Conservation (phyloP, 1,140 invertebrate species). For the Chionoecetes opilio region DNA sequence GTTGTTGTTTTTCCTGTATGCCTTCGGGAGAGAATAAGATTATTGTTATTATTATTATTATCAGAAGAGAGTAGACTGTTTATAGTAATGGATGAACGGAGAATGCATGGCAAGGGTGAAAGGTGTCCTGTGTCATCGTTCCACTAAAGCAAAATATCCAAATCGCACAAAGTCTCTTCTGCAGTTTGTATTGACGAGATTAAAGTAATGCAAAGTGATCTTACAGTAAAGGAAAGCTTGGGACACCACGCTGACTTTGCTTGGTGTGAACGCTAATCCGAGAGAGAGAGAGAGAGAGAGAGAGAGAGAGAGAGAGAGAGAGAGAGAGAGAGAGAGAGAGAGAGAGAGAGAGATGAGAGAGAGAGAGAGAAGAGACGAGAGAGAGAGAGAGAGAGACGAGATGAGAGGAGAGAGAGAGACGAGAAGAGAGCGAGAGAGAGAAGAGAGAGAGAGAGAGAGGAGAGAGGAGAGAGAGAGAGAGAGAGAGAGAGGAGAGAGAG, state of each 20-base stretch:
- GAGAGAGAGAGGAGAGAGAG: too few relatives aligned
- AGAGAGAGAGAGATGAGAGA: neutral
- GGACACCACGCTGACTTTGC: neutral
- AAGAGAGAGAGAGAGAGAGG: conserved; percentile 41
- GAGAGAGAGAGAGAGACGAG: conserved; percentile 51
- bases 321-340: conserved; percentile 59
- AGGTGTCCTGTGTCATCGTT: neutral
- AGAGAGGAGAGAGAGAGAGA: conserved; percentile 32
- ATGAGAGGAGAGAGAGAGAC: conserved; percentile 44
- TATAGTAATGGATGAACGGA: neutral
- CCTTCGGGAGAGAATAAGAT: too few relatives aligned
- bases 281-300: conserved; percentile 15
- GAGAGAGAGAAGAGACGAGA: conserved; percentile 34
- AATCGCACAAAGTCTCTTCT: neutral
- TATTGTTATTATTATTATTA: too few relatives aligned
- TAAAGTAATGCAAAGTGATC: neutral
- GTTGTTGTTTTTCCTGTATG: too few relatives aligned
- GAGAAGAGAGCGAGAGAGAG: too few relatives aligned
- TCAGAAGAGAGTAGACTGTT: too few relatives aligned
- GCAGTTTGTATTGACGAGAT: neutral
- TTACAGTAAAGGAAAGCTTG: neutral
- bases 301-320: conserved; percentile 54
- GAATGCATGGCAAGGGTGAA: neutral
- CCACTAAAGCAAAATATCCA: neutral
- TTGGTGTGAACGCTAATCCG: neutral